Percentiles rank a stretch among this genome's conserved stretches.
Evolutionary conservation across 2,888 invertebrate genomes (phyloP).

Genomic region (Stratiomys singularior): DNA sequence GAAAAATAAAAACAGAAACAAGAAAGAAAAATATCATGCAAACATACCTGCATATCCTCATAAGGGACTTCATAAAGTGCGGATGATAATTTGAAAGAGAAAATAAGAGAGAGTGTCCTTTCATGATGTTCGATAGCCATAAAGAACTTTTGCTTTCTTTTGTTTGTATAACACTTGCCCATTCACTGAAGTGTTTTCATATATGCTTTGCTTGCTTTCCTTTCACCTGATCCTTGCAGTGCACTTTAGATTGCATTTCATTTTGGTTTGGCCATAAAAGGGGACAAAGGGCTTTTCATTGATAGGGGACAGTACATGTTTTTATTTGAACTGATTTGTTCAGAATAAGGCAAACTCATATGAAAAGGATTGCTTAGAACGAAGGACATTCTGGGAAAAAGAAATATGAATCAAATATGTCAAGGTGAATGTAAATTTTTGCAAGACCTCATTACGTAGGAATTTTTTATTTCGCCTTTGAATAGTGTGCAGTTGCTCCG

Average conservation of each 20-base stretch:
- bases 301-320: neutral
- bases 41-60: neutral
- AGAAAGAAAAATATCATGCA: no score
- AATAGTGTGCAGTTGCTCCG: no score
- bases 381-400: no score
- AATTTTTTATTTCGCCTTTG: no score
- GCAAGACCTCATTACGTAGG: no score
- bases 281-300: neutral
- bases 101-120: neutral
- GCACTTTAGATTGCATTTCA: neutral
- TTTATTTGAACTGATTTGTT: neutral
- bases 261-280: neutral
- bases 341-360: no score
- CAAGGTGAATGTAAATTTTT: no score
- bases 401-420: no score
- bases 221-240: neutral
- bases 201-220: neutral
- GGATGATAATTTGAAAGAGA: neutral
- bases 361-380: no score
- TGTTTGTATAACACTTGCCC: neutral
- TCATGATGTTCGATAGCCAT: neutral
- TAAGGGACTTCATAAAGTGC: neutral
- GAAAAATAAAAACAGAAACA: no score
- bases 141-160: neutral
- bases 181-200: neutral